Percentiles rank a stretch among this genome's conserved stretches.
Evolutionary conservation across 2,888 invertebrate species (phyloP).

Genomic region (Periphyllus acericola): DNA sequence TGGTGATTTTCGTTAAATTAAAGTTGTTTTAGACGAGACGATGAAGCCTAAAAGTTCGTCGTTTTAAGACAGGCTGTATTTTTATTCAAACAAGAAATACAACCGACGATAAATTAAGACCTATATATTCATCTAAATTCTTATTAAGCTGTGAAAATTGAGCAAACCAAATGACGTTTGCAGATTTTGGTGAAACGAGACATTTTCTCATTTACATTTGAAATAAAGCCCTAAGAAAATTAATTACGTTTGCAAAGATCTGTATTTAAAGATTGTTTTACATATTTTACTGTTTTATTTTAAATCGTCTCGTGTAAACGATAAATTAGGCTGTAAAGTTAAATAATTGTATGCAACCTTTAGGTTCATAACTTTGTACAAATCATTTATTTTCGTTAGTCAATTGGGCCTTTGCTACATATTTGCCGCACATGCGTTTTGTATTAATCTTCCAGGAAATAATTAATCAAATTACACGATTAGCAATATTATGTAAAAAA

Average conservation of each 20-base stretch:
- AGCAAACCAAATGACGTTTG: neutral
- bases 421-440: too few relatives aligned
- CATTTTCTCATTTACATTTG: constrained; percentile 23
- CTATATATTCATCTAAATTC: constrained; percentile 2
- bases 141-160: neutral
- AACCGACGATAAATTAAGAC: neutral
- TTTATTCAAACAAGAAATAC: neutral
- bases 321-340: too few relatives aligned
- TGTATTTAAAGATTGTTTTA: neutral
- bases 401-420: too few relatives aligned
- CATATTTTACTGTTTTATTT: constrained; percentile 1
- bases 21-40: too few relatives aligned
- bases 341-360: too few relatives aligned
- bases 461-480: too few relatives aligned
- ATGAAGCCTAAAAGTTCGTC: neutral
- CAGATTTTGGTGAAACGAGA: constrained; percentile 1
- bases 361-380: too few relatives aligned
- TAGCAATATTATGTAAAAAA: too few relatives aligned
- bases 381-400: too few relatives aligned
- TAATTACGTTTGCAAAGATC: neutral
- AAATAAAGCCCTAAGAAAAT: neutral
- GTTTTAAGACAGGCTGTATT: neutral
- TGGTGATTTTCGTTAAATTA: too few relatives aligned
- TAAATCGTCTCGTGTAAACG: neutral
- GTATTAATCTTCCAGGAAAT: too few relatives aligned